Conservation (phyloP, 2,888 invertebrate genomes). For the Masnerella sp. region DNA sequence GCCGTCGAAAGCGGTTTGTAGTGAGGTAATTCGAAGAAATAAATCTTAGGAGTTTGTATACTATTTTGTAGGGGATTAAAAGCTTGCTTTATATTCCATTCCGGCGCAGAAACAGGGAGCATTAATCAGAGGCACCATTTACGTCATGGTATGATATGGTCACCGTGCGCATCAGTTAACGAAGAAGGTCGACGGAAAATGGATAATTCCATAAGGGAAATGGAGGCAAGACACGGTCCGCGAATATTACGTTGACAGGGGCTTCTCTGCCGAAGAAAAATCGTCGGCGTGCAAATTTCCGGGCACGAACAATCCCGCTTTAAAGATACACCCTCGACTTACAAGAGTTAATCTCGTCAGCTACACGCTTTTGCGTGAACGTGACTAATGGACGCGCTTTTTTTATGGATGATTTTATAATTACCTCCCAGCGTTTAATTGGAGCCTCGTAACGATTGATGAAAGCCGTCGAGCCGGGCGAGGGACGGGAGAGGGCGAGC, state of each 20-base stretch:
- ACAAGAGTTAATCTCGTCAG: conserved; percentile 30
- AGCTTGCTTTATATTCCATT: conserved; percentile 26
- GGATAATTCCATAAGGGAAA: conserved; percentile 88
- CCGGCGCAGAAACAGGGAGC: conserved; percentile 66
- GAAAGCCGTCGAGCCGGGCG: no score
- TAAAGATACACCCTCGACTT: conserved; percentile 25
- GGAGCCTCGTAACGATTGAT: no score
- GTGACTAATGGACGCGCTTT: neutral
- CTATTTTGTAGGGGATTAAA: conserved; percentile 28
- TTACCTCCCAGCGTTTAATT: neutral
- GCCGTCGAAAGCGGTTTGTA: no score
- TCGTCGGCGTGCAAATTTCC: conserved; percentile 84
- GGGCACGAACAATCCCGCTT: conserved; percentile 77
- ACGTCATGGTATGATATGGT: conserved; percentile 86
- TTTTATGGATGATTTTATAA: neutral
- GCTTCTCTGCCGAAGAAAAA: conserved; percentile 88
- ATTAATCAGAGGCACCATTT: conserved; percentile 47
- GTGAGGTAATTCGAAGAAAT: conserved; percentile 75
- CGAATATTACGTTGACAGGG: conserved; percentile 90
- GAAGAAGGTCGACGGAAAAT: conserved; percentile 87
- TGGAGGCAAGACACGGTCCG: conserved; percentile 91
- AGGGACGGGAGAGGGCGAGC: no score
- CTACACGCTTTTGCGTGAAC: conserved; percentile 8
- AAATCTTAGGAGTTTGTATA: conserved; percentile 13
- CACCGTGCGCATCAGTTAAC: conserved; percentile 89